Percentiles rank a stretch among this genome's conserved stretches.
Conservation (phyloP, 2,888 invertebrate genomes). For the Leucoma salicis region DNA sequence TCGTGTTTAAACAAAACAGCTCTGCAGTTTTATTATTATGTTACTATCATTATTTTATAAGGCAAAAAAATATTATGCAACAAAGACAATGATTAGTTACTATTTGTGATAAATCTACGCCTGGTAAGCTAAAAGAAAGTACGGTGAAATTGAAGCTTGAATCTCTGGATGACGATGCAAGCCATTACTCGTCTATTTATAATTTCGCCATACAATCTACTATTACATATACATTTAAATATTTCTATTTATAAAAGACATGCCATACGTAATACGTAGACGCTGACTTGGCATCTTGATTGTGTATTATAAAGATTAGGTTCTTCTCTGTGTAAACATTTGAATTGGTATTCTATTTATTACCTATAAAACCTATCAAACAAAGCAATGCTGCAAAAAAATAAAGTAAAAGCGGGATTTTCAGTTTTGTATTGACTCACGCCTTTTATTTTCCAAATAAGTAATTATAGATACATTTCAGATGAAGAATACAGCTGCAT, state of each 20-base stretch:
- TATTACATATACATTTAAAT: not conserved
- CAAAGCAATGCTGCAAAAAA: too few relatives aligned
- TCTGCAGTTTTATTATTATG: too few relatives aligned
- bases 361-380: too few relatives aligned
- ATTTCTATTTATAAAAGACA: not conserved
- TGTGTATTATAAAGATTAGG: not conserved
- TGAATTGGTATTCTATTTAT: not conserved
- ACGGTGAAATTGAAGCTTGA: conserved; percentile 14
- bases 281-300: not conserved
- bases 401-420: too few relatives aligned
- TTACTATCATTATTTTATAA: too few relatives aligned
- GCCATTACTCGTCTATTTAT: not conserved
- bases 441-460: too few relatives aligned
- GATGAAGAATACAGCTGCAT: too few relatives aligned
- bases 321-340: not conserved
- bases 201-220: not conserved
- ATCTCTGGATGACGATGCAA: not conserved
- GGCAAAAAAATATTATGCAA: not conserved
- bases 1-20: too few relatives aligned
- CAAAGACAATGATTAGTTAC: not conserved
- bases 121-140: conserved; percentile 24
- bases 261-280: not conserved
- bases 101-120: not conserved
- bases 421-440: too few relatives aligned
- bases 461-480: too few relatives aligned